Conservation (phyloP, 2,888 invertebrate species). For the Steinernema hermaphroditum region DNA sequence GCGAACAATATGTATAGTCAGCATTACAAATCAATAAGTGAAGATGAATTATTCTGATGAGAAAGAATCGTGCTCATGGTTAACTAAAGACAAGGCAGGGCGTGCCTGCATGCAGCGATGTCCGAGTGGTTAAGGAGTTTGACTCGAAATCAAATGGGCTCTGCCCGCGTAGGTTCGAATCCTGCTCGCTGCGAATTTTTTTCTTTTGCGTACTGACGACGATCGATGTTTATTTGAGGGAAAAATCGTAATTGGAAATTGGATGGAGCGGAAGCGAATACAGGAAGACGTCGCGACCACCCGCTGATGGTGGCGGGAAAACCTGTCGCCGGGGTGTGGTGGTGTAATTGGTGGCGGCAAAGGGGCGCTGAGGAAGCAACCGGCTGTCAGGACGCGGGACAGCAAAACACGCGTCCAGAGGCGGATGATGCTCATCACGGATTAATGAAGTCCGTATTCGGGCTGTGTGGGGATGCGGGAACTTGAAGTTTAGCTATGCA, state of each 20-base stretch:
- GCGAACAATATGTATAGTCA: background rate
- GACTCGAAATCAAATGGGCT: slow-evolving; percentile 66
- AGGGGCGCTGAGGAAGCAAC: background rate
- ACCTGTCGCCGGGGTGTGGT: slow-evolving; percentile 1
- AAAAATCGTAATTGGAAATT: background rate
- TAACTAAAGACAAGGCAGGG: too few relatives aligned
- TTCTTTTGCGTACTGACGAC: background rate
- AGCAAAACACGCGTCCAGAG: slow-evolving; percentile 8
- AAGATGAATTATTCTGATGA: background rate
- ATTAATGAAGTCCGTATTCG: slow-evolving; percentile 6
- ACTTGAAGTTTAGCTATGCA: slow-evolving; percentile 2
- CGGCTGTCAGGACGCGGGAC: background rate
- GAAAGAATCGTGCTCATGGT: too few relatives aligned
- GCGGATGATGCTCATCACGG: background rate
- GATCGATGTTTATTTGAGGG: background rate
- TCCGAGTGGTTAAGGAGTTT: slow-evolving; percentile 66
- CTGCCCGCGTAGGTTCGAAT: slow-evolving; percentile 65
- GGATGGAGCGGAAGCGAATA: too few relatives aligned
- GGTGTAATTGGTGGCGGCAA: slow-evolving; percentile 14
- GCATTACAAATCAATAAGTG: slow-evolving; percentile 1
- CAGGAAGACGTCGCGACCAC: slow-evolving; percentile 2
- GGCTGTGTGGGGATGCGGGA: too few relatives aligned
- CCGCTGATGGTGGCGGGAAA: slow-evolving; percentile 6
- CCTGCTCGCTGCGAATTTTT: slow-evolving; percentile 58
- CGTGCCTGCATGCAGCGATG: background rate